Percentiles rank a stretch among this genome's conserved stretches.
Evolutionary conservation across 1,140 invertebrate species (phyloP).

Genomic region (Ceratina japonica): DNA sequence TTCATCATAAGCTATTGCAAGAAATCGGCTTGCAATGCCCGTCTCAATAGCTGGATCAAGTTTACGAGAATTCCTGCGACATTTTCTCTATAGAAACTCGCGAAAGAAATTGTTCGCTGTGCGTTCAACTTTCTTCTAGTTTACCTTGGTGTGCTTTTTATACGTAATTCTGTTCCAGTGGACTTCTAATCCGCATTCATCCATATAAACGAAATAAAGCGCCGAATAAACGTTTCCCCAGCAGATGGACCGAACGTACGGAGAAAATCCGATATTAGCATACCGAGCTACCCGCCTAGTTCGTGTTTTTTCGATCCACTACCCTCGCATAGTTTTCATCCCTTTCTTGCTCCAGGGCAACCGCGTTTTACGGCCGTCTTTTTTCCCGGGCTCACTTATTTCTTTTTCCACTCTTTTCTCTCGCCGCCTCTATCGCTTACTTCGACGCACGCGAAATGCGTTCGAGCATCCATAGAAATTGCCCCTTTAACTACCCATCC

Average conservation of each 20-base stretch:
- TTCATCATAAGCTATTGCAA: not conserved
- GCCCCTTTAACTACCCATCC: conserved; percentile 49
- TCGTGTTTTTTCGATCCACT: conserved; percentile 59
- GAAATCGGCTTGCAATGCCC: too few species aligned
- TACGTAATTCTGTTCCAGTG: not conserved
- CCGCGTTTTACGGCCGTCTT: not conserved
- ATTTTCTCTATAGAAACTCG: conserved; percentile 36
- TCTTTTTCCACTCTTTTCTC: not conserved
- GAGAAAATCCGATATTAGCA: conserved; percentile 68
- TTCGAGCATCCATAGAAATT: conserved; percentile 65
- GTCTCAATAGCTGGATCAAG: conserved; percentile 24
- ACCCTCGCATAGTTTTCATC: not conserved
- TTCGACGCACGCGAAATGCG: conserved; percentile 34
- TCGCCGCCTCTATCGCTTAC: conserved; percentile 34
- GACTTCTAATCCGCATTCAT: conserved; percentile 28
- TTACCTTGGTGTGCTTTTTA: accelerated
- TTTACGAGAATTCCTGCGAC: conserved; percentile 49
- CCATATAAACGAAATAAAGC: conserved; percentile 60
- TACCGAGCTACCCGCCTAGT: conserved; percentile 63
- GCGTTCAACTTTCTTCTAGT: conserved; percentile 20
- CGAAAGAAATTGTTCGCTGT: conserved; percentile 49
- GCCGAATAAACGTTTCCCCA: conserved; percentile 61
- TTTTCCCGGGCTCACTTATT: conserved; percentile 13
- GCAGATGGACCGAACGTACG: conserved; percentile 60
- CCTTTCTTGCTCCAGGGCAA: conserved; percentile 19